Percentiles rank a stretch among this genome's conserved stretches.
Evolutionary conservation across 2,888 invertebrate species (phyloP).

Genomic region (Malacosoma neustria): DNA sequence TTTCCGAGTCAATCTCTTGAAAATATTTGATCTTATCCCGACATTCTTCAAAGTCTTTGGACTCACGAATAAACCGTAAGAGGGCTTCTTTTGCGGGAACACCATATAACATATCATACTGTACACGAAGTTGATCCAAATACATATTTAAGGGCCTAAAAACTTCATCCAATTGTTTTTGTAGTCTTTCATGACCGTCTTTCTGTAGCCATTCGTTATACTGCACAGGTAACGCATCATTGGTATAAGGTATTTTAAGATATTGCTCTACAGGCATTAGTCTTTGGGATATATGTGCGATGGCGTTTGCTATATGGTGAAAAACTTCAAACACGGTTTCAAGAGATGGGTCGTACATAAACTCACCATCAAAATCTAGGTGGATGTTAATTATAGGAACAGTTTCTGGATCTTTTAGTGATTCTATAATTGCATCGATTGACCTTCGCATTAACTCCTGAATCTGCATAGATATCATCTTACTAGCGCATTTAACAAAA

Average conservation of each 20-base stretch:
- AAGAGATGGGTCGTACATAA: slow-evolving; percentile 76
- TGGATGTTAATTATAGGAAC: slow-evolving; percentile 78
- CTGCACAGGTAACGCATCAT: slow-evolving; percentile 71
- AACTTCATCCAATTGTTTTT: slow-evolving; percentile 62
- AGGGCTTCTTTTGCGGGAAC: slow-evolving; percentile 57
- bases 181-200: slow-evolving; percentile 67
- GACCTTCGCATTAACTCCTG: slow-evolving; percentile 80
- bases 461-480: slow-evolving; percentile 74
- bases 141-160: slow-evolving; percentile 75
- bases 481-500: slow-evolving; percentile 58
- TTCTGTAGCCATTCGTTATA: slow-evolving; percentile 74
- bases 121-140: slow-evolving; percentile 59
- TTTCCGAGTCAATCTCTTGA: slow-evolving; percentile 73
- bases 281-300: slow-evolving; percentile 72
- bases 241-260: slow-evolving; percentile 47
- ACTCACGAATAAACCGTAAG: slow-evolving; percentile 57
- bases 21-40: slow-evolving; percentile 77
- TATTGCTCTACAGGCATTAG: slow-evolving; percentile 75
- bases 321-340: slow-evolving; percentile 72
- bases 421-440: slow-evolving; percentile 75
- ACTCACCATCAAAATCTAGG: slow-evolving; percentile 68
- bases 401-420: slow-evolving; percentile 62
- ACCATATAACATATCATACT: slow-evolving; percentile 76
- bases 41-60: slow-evolving; percentile 74
- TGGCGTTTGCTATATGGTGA: slow-evolving; percentile 72